Base-by-base conservation (phyloP, 2,888 invertebrate species). In the Drosophila fungiperda region DNA sequence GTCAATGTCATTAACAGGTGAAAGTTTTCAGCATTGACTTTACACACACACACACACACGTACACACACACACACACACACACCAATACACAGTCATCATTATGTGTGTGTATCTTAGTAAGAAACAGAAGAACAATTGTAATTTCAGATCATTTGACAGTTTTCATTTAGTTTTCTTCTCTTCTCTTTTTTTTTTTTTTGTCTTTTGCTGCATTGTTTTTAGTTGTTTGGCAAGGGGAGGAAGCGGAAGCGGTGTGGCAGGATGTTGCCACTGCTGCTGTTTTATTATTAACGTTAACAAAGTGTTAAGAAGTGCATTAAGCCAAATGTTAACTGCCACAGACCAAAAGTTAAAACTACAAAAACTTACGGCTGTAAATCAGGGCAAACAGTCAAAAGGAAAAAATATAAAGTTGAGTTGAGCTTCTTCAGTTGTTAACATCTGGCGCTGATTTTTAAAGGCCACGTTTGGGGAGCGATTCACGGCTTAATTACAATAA, bases 61-160 rank as follows among this genome's bases (percentile, higher is more conserved):
- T 9, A 49, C 12, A 66, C 17, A 66, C 9, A 66, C 36, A 52
- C 29, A 54, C 12, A 50, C 7, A 57, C 4, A 49, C 12, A 66
- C 17, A 66, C 9, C 32, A 38, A 58, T 52, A 53, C 26, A 63
- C 49, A 55, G 57, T 73, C 80, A 76, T 80, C 68, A 76, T 82
- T 84, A 54, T 70, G 68, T 45, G 68, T 45, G 23, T 55, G 61
- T 48, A 55, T 72, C 72, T 74, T 59, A 57, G 83, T 66, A 68
- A 67, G 62, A 72, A 73, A 64, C 65, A 78, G 76, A 72, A 54
- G 74, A 82, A 82, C 83, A 86, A 86, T 87, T 83, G 74, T 87
- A 84, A 82, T 76, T 85, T 85, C 78, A 83, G 85, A 79, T 83
- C 85, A 85, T 85, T 87, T 87, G 87, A 83, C 85, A 87, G 85